Conservation (phyloP, 1,140 invertebrate species). For the Drosophila nebulosa region DNA sequence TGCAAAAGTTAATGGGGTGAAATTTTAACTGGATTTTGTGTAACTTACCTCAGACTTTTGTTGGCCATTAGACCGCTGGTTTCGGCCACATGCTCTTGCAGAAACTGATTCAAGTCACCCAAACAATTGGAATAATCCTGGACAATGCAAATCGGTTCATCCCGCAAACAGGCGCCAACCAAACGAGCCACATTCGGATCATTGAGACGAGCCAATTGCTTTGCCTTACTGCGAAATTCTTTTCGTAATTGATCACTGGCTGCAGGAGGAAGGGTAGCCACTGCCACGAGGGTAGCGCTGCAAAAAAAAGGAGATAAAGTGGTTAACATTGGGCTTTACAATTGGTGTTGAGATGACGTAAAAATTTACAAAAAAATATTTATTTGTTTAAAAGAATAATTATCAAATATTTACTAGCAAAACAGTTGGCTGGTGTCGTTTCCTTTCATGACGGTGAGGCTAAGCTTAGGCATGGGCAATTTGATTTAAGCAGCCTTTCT, state of each 20-base stretch:
- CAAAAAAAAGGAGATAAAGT: not conserved
- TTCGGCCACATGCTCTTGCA: constrained; percentile 89
- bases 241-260: constrained; percentile 84
- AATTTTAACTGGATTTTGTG: not conserved
- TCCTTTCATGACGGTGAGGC: too few species aligned
- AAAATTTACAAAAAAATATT: too few species aligned
- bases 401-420: too few species aligned
- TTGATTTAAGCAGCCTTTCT: too few species aligned
- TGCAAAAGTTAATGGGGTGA: not conserved
- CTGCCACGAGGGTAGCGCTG: constrained; percentile 86
- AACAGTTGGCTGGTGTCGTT: too few species aligned
- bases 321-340: too few species aligned
- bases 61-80: constrained; percentile 80
- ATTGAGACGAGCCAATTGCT: constrained; percentile 86
- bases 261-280: constrained; percentile 87
- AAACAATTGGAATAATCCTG: constrained; percentile 84
- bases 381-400: too few species aligned
- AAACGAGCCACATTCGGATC: constrained; percentile 90
- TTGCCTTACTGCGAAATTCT: constrained; percentile 87
- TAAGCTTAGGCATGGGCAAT: too few species aligned
- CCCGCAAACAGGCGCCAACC: constrained; percentile 88
- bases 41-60: constrained; percentile 61
- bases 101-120: constrained; percentile 89
- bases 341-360: too few species aligned
- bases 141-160: constrained; percentile 87